Percentiles rank a stretch among this genome's conserved stretches.
These are phyloP conservation scores for Nesospiza acunhae DNA, from an alignment of 2,113 vertebrate species.

Conservation along the genomic window DNA sequence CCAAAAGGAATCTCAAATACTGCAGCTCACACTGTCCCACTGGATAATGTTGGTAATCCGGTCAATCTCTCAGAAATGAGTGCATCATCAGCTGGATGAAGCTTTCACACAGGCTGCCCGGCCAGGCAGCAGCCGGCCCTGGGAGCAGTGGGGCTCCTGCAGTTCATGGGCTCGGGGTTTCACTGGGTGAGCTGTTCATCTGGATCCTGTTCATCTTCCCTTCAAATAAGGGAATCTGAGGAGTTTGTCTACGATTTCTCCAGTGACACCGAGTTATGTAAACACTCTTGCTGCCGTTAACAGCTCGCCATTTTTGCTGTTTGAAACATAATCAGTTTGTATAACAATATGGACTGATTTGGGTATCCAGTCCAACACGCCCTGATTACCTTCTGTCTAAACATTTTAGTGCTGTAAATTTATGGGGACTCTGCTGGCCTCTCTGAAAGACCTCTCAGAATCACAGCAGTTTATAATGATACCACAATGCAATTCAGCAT, in stretches of 20 bases:
- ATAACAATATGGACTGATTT: background rate
- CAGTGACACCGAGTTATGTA: conserved; percentile 12
- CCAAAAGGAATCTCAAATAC: background rate
- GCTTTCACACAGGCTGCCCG: background rate
- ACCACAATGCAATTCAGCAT: conserved; percentile 25
- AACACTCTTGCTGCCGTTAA: background rate
- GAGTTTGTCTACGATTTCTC: background rate
- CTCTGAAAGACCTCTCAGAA: background rate
- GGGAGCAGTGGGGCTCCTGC: rapidly evolving
- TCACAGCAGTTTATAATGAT: background rate
- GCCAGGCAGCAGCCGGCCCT: rapidly evolving
- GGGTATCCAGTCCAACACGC: background rate
- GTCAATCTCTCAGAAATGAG: background rate
- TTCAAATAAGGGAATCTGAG: background rate
- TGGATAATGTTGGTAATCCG: background rate
- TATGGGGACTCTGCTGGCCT: background rate
- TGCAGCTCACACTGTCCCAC: background rate
- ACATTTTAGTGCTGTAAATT: conserved; percentile 34
- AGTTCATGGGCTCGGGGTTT: rapidly evolving
- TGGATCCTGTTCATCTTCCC: background rate
- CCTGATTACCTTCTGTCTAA: conserved; percentile 11
- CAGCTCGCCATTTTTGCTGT: conserved; percentile 8
- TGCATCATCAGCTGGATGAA: background rate
- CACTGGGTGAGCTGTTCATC: background rate
- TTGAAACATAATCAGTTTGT: conserved; percentile 40